Evolutionary conservation across 2,797 vertebrate genomes (phyloP).

Genomic region (Peromyscus eremicus): DNA sequence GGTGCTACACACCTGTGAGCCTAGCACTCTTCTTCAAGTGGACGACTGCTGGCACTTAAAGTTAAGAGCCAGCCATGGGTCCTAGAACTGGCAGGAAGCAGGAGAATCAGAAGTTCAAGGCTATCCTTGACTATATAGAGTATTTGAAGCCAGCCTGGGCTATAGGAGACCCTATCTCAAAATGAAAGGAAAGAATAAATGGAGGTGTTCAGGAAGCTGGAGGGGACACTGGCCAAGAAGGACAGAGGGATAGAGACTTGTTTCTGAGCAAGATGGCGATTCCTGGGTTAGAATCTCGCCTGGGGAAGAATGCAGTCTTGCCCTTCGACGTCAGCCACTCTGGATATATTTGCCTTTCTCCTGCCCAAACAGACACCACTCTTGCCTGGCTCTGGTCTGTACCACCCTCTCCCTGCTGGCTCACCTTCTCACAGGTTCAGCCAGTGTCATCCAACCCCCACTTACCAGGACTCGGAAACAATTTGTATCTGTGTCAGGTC

Average conservation of each 20-base stretch:
- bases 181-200: neutral
- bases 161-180: neutral
- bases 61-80: neutral
- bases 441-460: too few relatives aligned
- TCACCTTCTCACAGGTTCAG: neutral
- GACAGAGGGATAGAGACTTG: neutral
- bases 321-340: neutral
- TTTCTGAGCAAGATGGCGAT: neutral
- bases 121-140: neutral
- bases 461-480: neutral
- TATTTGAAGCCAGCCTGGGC: neutral
- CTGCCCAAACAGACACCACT: neutral
- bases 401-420: fast-evolving
- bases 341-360: neutral
- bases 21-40: neutral
- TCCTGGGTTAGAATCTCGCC: neutral
- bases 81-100: neutral
- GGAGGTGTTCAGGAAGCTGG: neutral
- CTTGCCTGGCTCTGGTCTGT: neutral
- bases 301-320: neutral
- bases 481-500: neutral
- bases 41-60: neutral
- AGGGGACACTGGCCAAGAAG: neutral
- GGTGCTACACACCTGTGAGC: too few relatives aligned
- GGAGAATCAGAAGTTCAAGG: neutral